Evolutionary conservation across 1,140 invertebrate species (phyloP).

Genomic region (Lepidotrigona ventralis): DNA sequence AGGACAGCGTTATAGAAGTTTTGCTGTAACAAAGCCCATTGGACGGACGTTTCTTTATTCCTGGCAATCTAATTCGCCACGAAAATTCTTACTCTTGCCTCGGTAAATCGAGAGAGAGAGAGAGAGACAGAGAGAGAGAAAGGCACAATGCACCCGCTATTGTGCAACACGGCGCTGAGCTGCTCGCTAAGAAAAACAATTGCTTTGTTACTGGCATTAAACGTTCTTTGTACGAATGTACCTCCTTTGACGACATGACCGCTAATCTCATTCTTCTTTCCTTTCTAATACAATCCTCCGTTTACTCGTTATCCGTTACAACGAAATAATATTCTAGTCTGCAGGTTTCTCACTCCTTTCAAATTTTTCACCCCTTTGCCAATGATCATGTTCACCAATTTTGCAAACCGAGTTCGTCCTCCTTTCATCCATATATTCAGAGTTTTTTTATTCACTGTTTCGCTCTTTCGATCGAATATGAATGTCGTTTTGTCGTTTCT

Average conservation of each 20-base stretch:
- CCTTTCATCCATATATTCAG: no score
- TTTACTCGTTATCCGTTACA: neutral
- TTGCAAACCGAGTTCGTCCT: no score
- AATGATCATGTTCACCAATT: no score
- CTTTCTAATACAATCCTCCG: neutral
- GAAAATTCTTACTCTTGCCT: neutral
- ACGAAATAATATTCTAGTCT: neutral
- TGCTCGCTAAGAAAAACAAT: neutral
- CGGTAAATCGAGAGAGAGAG: no score
- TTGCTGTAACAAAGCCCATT: constrained; percentile 25
- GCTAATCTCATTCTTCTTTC: neutral
- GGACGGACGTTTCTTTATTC: constrained; percentile 25
- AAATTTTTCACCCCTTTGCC: no score
- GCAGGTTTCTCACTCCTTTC: no score
- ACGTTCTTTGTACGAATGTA: neutral
- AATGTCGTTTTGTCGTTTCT: no score
- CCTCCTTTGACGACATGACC: neutral
- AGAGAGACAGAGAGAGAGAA: no score
- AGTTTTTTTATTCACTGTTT: no score
- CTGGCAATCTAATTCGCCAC: constrained; percentile 24
- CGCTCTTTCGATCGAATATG: no score
- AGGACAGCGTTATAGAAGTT: constrained; percentile 20
- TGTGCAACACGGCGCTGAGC: neutral
- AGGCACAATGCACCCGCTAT: neutral
- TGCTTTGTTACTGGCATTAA: neutral